Evolutionary conservation across 2,888 invertebrate genomes (phyloP), one percentile per base, ranked within the genome.

Genomic region (Tuta absoluta): DNA sequence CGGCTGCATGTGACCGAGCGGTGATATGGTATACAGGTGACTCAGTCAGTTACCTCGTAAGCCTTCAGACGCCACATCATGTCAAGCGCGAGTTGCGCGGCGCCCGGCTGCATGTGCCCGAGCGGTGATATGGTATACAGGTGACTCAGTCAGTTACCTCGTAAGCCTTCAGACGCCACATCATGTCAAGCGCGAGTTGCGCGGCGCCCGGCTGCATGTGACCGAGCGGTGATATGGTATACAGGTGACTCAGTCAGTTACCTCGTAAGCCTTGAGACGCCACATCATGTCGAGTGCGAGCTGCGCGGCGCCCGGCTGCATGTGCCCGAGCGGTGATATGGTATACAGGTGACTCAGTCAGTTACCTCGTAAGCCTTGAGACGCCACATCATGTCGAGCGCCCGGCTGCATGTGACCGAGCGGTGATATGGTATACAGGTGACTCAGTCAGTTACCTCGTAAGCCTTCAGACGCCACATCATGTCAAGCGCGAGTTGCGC

Each of bases 351-450:
- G 98, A 69, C 95, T 94, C 14, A 45, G 45, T n/a, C 12, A 45
- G 14, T 58, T 57, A 92, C 93, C 85, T 93, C 92, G 77, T 95
- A 93, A 0, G 97, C 96, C 68, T 94, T 93, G 62, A 98, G 92
- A 71, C 98, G 93, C 81, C 95, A 95, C 72, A 99, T 91, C 98
- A 99, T 99, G 85, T 99, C 98, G 51, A 98, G 91, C n/a, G 98
- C 33, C 33, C 33, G 33, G 33, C 74, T 85, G 80, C 48, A 80
- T 90, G 84, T 95, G 45, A 2, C 45, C 45, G 45, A 45, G 45
- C 5, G 45, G 12, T 12, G 12, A n/a, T n/a, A n/a, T n/a, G n/a
- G n/a, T n/a, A n/a, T n/a, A 60, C 12, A 63, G 62, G 60, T 58
- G 63, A n/a, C 45, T 8, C 14, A 45, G 51, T 0, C 10, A 95